phyloP scores from a whole-genome alignment of 2,888 invertebrate species.

The Helleia helle region DNA sequence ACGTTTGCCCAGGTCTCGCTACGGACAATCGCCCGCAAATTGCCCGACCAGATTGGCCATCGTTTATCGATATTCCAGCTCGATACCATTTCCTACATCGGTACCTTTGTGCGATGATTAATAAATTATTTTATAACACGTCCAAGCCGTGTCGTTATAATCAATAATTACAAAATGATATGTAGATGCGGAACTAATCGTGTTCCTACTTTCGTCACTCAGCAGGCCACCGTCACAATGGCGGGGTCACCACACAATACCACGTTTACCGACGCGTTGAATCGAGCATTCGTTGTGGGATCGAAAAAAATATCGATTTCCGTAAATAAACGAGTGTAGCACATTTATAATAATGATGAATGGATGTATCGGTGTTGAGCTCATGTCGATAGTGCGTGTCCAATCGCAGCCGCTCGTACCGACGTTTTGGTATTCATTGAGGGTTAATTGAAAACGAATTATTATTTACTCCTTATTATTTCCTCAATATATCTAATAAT shows the following conservation, averaged over 20 bases:
- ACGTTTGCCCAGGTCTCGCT: constrained; percentile 52
- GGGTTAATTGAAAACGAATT: constrained; percentile 67
- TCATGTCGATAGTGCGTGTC: constrained; percentile 61
- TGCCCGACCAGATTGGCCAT: constrained; percentile 57
- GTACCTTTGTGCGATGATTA: constrained; percentile 14
- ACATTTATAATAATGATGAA: constrained; percentile 74
- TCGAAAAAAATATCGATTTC: constrained; percentile 74
- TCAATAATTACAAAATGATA: constrained; percentile 65
- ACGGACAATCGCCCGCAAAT: constrained; percentile 68
- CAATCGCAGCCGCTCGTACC: constrained; percentile 55
- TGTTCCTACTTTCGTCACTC: constrained; percentile 44
- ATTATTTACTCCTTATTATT: constrained; percentile 26
- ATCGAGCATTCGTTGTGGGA: constrained; percentile 59
- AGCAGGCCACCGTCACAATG: constrained; percentile 49
- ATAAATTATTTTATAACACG: constrained; percentile 16
- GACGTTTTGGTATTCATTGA: no score
- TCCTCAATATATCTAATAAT: constrained; percentile 59
- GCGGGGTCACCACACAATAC: constrained; percentile 65
- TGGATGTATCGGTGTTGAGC: constrained; percentile 57
- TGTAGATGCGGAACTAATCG: constrained; percentile 60
- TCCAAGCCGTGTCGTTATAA: constrained; percentile 55
- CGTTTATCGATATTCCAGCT: constrained; percentile 67
- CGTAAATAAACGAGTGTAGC: constrained; percentile 73
- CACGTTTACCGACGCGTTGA: constrained; percentile 67
- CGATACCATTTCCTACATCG: constrained; percentile 6